These are phyloP conservation scores for Paguma larvata DNA, from an alignment of 2,797 vertebrate genomes.

Conservation along the genomic window DNA sequence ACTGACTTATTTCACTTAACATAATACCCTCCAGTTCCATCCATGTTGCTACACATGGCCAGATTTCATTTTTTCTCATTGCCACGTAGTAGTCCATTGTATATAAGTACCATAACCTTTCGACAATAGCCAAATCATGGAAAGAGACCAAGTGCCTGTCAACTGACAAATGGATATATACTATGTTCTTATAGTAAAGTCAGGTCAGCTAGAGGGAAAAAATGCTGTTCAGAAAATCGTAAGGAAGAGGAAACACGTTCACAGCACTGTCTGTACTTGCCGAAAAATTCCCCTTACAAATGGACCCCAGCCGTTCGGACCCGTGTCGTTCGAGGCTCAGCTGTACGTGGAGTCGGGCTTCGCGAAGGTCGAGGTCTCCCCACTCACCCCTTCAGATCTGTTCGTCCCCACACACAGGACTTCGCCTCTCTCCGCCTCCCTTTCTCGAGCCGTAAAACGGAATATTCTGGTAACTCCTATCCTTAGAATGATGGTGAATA, in stretches of 20 bases:
- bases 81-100: too few relatives aligned
- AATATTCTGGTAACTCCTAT: fast-evolving
- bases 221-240: neutral
- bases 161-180: too few relatives aligned
- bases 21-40: too few relatives aligned
- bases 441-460: neutral
- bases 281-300: neutral
- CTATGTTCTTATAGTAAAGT: neutral
- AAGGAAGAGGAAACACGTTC: neutral
- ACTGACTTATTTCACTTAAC: too few relatives aligned
- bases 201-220: neutral
- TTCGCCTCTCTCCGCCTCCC: neutral
- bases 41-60: too few relatives aligned
- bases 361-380: neutral
- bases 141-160: too few relatives aligned
- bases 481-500: neutral
- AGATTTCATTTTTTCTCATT: too few relatives aligned
- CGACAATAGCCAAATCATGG: too few relatives aligned
- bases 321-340: neutral
- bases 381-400: fast-evolving
- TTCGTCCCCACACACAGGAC: too few relatives aligned
- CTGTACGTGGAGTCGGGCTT: neutral
- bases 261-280: neutral
- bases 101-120: too few relatives aligned
- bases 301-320: neutral